Percentiles rank a stretch among this genome's conserved stretches.
phyloP scores from a whole-genome alignment of 1,140 invertebrate genomes.

The Temnothorax longispinosus region DNA sequence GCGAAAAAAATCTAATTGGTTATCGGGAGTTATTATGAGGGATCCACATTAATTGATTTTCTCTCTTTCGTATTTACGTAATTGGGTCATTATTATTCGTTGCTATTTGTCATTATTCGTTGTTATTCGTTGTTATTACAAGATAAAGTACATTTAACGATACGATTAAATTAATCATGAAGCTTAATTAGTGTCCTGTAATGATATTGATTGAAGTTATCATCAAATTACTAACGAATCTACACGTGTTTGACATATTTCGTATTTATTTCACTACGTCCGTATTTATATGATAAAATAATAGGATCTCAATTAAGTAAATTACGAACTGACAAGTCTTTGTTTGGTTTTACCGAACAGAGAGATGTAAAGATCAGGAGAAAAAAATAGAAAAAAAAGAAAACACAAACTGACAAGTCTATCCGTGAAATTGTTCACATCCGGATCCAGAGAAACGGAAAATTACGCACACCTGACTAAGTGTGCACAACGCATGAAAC shows the following conservation, averaged over 20 bases:
- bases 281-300: background rate
- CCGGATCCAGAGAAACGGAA: conserved; percentile 53
- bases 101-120: background rate
- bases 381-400: background rate
- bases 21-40: conserved; percentile 10
- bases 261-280: background rate
- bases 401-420: conserved; percentile 11
- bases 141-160: background rate
- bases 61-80: background rate
- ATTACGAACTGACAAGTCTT: background rate
- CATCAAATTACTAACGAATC: conserved; percentile 16
- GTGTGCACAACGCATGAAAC: conserved; percentile 69
- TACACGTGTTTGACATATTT: background rate
- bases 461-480: conserved; percentile 72
- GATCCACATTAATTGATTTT: background rate
- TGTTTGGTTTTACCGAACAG: background rate
- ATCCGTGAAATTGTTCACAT: conserved; percentile 37
- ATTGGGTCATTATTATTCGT: conserved; percentile 28
- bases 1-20: conserved; percentile 33
- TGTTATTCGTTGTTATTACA: conserved; percentile 6
- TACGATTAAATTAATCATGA: conserved; percentile 5
- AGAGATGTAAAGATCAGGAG: background rate
- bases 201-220: conserved; percentile 3
- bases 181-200: conserved; percentile 9
- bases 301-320: background rate